Evolutionary conservation across 1,140 invertebrate species (phyloP), one percentile per base, ranked within the genome.

Genomic region (Cydia strobilella): DNA sequence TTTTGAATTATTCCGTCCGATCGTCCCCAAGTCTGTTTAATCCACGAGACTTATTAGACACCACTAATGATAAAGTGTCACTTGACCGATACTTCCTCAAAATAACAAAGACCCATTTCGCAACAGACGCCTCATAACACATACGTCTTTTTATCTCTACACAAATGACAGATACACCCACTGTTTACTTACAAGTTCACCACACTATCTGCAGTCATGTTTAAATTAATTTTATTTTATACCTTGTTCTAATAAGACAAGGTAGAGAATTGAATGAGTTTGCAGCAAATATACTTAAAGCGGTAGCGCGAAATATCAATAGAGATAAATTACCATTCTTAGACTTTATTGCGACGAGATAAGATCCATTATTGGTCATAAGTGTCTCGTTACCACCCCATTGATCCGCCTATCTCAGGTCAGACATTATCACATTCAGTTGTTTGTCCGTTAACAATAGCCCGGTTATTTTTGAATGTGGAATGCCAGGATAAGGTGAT

Each of bases 361-460:
- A 54, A 54, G 51, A 15, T n/a, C n/a, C n/a, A 54, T 54, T 18
- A 18, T 18, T 54, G 51, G 51, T 18, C 51, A 54, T 54, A 54
- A 54, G 51, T 54, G 51, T 18, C 51, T 20, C 51, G 51, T 54
- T 54, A 18, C 51, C 51, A 54, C 51, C 51, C 51, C 51, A 54
- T 54, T 54, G 51, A 54, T 54, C 51, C n/a, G 51, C 51, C 51
- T 54, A 54, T 54, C 51, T 54, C 6, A 9, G 51, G 51, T 54
- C 51, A 54, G 15, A 18, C 51, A 18, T 54, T 54, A 54, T 54
- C 51, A 18, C 15, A 7, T 54, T 54, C n/a, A 54, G 51, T 54
- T 54, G 51, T 54, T 54, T 54, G 51, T 54, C 51, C 51, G 51
- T 54, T 54, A 54, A 54, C 51, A 54, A 54, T 54, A 54, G 51